Evolutionary conservation across 2,113 vertebrate genomes (phyloP).

Genomic region (Pheucticus melanocephalus): DNA sequence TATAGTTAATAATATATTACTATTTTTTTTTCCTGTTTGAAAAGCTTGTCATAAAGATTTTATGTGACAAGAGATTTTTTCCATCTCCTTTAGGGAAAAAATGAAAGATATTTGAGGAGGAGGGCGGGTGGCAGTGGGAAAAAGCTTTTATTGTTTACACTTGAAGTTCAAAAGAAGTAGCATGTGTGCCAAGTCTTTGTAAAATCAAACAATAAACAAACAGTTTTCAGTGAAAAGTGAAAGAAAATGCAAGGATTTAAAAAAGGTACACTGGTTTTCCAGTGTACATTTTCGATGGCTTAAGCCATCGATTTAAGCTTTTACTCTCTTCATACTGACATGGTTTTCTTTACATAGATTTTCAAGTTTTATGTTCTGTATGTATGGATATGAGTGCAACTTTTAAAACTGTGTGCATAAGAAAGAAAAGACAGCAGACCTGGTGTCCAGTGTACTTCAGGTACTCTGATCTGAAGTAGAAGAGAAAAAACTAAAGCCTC

Average conservation of each 20-base stretch:
- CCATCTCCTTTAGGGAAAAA: background rate
- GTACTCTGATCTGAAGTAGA: background rate
- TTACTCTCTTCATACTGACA: conserved; percentile 16
- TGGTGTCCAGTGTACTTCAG: background rate
- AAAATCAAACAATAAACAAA: conserved; percentile 32
- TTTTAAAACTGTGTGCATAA: background rate
- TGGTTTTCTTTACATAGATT: conserved; percentile 26
- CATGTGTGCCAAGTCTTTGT: background rate
- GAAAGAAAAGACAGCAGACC: background rate
- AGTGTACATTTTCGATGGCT: background rate
- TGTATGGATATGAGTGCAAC: background rate
- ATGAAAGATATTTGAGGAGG: background rate
- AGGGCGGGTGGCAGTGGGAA: fast-evolving
- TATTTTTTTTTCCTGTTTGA: background rate
- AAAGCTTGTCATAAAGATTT: background rate
- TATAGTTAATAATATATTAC: background rate
- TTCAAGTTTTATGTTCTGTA: background rate
- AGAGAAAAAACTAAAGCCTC: background rate
- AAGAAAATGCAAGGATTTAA: background rate
- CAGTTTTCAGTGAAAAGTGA: conserved; percentile 12
- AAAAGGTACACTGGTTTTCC: background rate
- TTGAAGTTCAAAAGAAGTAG: conserved; percentile 48
- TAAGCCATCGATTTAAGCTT: background rate
- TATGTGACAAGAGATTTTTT: background rate
- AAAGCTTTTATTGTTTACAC: conserved; percentile 30